Percentiles rank a stretch among this genome's conserved stretches.
phyloP scores from a whole-genome alignment of 2,888 invertebrate species.

The Pachliopta kotzebuea region DNA sequence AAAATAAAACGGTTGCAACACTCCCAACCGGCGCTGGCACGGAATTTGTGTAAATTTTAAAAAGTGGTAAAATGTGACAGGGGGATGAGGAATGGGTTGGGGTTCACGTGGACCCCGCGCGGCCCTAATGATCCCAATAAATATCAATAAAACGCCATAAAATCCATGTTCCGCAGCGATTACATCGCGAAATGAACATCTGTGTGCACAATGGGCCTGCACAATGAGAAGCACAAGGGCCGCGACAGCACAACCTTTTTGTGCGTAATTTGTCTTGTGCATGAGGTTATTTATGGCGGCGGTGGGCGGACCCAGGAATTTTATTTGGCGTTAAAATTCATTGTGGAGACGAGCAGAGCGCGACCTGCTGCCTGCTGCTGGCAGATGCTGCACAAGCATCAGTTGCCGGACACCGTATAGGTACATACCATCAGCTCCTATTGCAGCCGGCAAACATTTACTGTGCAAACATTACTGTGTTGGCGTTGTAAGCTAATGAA shows the following conservation, averaged over 20 bases:
- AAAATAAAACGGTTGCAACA: too few relatives aligned
- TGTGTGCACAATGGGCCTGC: background rate
- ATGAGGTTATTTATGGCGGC: conserved; percentile 41
- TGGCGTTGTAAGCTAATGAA: too few relatives aligned
- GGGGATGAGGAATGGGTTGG: too few relatives aligned
- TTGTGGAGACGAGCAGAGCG: conserved; percentile 36
- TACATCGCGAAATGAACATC: conserved; percentile 20
- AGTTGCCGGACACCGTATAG: too few relatives aligned
- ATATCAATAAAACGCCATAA: background rate
- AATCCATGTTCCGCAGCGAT: background rate
- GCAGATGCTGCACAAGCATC: background rate
- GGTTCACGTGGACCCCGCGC: background rate
- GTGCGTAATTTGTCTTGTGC: conserved; percentile 26
- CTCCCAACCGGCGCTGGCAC: too few relatives aligned
- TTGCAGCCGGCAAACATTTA: too few relatives aligned
- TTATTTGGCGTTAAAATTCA: conserved; percentile 68
- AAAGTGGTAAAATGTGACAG: too few relatives aligned
- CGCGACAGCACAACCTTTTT: conserved; percentile 10
- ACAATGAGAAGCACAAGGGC: background rate
- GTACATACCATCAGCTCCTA: too few relatives aligned
- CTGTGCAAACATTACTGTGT: too few relatives aligned
- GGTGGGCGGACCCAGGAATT: conserved; percentile 49
- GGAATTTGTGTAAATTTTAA: too few relatives aligned
- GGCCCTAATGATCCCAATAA: background rate
- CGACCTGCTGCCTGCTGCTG: background rate